Percentiles rank a stretch among this genome's conserved stretches.
phyloP scores from a whole-genome alignment of 2,888 invertebrate species.

The Blomia tropicalis region DNA sequence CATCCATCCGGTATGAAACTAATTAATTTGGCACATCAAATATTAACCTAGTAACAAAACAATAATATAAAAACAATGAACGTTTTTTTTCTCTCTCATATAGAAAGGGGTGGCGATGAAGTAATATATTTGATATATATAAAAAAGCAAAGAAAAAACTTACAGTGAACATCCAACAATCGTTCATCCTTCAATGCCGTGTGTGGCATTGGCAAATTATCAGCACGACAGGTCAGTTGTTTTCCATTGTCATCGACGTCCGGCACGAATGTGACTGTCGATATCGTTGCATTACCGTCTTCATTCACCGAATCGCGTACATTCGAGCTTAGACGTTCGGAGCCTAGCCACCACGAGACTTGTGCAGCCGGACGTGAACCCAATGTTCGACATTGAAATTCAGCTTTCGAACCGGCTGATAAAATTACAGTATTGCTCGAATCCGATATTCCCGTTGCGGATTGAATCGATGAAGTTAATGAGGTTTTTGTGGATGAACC shows the following conservation, averaged over 20 bases:
- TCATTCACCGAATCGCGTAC: constrained; percentile 20
- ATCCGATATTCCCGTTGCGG: no score
- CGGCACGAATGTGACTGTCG: constrained; percentile 19
- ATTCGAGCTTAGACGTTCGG: constrained; percentile 3
- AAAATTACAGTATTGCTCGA: not conserved
- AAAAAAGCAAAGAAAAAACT: no score
- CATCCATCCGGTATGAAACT: no score
- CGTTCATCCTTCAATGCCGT: constrained; percentile 19
- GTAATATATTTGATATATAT: no score
- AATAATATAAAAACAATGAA: no score
- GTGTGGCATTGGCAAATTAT: constrained; percentile 19
- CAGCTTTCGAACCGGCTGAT: constrained; percentile 14
- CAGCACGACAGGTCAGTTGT: constrained; percentile 22
- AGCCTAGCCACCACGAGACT: constrained; percentile 22
- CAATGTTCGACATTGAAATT: constrained; percentile 16
- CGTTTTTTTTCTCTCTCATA: no score
- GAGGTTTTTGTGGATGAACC: not conserved
- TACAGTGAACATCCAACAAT: constrained; percentile 20
- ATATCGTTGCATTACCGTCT: constrained; percentile 23
- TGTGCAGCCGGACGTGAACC: constrained; percentile 22
- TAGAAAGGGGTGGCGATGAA: no score
- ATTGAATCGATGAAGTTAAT: not conserved
- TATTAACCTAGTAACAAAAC: no score
- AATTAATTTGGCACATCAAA: no score
- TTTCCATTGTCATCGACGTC: constrained; percentile 24